These are phyloP conservation scores for Craseonycteris thonglongyai DNA, from an alignment of 2,113 vertebrate genomes.

Conservation along the genomic window DNA sequence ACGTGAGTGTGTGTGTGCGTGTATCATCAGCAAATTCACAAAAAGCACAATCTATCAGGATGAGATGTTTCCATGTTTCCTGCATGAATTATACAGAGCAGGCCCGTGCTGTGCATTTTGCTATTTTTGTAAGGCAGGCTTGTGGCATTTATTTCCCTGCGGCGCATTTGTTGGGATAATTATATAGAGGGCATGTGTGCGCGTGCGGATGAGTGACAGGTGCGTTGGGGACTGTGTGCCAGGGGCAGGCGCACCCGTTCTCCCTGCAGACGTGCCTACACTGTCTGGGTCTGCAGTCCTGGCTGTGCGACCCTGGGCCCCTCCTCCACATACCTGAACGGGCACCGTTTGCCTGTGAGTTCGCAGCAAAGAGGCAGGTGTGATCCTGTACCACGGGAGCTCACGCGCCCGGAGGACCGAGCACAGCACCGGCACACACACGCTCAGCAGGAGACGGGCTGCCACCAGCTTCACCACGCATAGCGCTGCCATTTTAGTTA, in stretches of 20 bases:
- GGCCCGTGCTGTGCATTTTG: neutral
- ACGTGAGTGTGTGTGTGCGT: neutral
- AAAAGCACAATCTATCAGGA: slow-evolving; percentile 45
- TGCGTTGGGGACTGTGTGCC: neutral
- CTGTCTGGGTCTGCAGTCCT: neutral
- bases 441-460: neutral
- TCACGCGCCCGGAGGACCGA: neutral
- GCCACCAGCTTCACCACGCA: neutral
- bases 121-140: slow-evolving; percentile 56
- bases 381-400: neutral
- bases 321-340: neutral
- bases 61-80: slow-evolving; percentile 30
- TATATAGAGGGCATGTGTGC: slow-evolving; percentile 28
- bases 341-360: neutral
- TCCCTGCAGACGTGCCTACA: neutral
- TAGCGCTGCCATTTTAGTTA: neutral
- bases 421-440: neutral
- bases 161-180: slow-evolving; percentile 63
- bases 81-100: slow-evolving; percentile 57
- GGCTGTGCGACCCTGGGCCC: neutral
- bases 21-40: neutral
- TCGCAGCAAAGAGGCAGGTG: neutral
- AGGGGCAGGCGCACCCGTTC: neutral
- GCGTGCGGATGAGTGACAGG: slow-evolving; percentile 52
- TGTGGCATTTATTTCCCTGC: slow-evolving; percentile 54